Base-by-base conservation (phyloP, 2,888 invertebrate species). In the Macaria notata region DNA sequence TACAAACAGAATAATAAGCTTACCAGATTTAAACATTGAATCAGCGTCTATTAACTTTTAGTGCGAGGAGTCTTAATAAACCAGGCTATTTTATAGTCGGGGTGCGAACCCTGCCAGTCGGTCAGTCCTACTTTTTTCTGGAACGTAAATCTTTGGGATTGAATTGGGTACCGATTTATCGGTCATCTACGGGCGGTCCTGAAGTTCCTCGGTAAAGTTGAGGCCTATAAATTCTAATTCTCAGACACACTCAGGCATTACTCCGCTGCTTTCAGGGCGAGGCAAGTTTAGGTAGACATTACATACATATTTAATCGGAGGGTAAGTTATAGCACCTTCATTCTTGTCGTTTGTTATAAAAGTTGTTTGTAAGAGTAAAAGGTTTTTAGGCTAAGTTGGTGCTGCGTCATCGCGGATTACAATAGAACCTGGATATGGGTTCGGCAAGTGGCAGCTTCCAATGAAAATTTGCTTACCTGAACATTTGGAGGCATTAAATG, bases 71-170 rank as follows among this genome's bases (percentile, higher is more conserved):
- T 52, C 48, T 46, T 48, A 41, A 58, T 53, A 49, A 31, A 53
- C 49, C 49, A 58, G 57, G 41, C 47, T 54, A 59, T 54, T 50
- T 59, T 59, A 54, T 59, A 59, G 54, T 42, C 9, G 41, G 52
- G 46, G 53, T 54, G 50, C 50, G 49, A 59, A 48, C 59, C 59
- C 54, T 58, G 49, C 49, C 53, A 51, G 54, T 51, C 59, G 59
- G 51, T 59, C 59, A 59, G 49, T 47, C n/a, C 33, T 33, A 47
- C 41, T 33, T 59, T 59, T 59, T 59, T 54, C 39, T 50, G 44
- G 54, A 50, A 54, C 54, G 54, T 59, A 55, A 59, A 59, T 59
- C 54, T 59, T 59, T 49, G 59, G 45, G 59, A 59, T 59, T 59
- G 59, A 59, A 55, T 59, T 59, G 59, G 59, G 51, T 48, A 59